A percentile compares a stretch with the other conserved stretches of the same genome.
These are phyloP conservation scores for Dasypolia templi DNA, from an alignment of 2,888 invertebrate genomes.

Conservation along the genomic window DNA sequence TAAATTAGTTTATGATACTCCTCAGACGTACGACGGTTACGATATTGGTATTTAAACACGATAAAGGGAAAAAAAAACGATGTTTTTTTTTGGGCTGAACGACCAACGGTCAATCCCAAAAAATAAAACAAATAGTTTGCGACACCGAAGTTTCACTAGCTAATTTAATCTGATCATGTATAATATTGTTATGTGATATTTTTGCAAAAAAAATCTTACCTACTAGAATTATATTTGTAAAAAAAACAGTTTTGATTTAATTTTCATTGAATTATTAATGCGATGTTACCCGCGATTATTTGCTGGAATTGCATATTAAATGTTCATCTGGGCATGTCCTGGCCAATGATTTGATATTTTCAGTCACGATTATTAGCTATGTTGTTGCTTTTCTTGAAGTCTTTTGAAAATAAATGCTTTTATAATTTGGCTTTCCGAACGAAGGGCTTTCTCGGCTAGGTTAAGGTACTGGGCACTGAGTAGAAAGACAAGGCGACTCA, in stretches of 20 bases:
- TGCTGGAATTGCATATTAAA: not conserved
- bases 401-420: not conserved
- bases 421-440: not conserved
- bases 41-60: not conserved
- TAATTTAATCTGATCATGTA: not conserved
- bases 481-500: not conserved
- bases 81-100: not conserved
- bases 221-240: too few species aligned
- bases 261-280: not conserved
- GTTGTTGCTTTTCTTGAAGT: not conserved
- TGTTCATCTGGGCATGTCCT: not conserved
- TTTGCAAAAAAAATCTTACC: not conserved
- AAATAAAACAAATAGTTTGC: too few species aligned
- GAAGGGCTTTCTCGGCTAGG: not conserved
- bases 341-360: not conserved
- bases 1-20: not conserved
- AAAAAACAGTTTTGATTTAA: not conserved
- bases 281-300: not conserved
- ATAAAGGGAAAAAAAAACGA: not conserved
- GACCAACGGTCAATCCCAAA: too few species aligned
- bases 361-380: not conserved
- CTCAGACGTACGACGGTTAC: too few species aligned
- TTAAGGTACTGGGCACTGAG: not conserved
- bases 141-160: not conserved
- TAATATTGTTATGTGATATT: too few species aligned